These are phyloP conservation scores for Sisor rabdophorus DNA, from an alignment of 2,113 vertebrate species.

Conservation along the genomic window DNA sequence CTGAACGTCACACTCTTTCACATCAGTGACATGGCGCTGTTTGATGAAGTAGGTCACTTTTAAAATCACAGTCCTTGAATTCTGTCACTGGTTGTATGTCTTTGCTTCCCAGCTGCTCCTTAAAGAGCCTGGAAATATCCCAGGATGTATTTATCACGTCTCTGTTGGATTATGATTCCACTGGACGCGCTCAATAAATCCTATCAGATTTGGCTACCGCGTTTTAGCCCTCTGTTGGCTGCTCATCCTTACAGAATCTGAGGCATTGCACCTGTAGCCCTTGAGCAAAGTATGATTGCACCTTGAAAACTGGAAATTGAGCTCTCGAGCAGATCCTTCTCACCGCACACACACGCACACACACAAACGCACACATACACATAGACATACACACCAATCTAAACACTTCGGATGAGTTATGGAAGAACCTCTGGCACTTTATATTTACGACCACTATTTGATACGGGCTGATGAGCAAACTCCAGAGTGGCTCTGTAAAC, in stretches of 20 bases:
- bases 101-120: conserved; percentile 52
- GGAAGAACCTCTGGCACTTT: conserved; percentile 5
- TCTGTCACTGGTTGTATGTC: conserved; percentile 42
- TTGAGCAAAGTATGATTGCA: conserved; percentile 63
- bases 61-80: conserved; percentile 56
- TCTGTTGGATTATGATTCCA: conserved; percentile 49
- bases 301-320: conserved; percentile 60
- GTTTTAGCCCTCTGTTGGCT: conserved; percentile 26
- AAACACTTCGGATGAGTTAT: conserved; percentile 29
- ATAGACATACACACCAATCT: conserved; percentile 34
- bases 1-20: conserved; percentile 5
- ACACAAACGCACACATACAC: conserved; percentile 27
- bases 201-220: conserved; percentile 24
- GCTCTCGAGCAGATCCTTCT: conserved; percentile 44
- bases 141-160: conserved; percentile 49
- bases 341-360: conserved; percentile 3
- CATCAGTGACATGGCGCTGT: conserved; percentile 29
- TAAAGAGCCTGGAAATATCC: conserved; percentile 58
- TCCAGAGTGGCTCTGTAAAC: conserved; percentile 13
- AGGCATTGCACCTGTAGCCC: conserved; percentile 60
- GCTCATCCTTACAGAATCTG: conserved; percentile 57
- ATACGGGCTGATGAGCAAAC: conserved; percentile 23
- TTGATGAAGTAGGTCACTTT: conserved; percentile 54
- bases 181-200: conserved; percentile 47
- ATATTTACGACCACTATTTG: conserved; percentile 30